phyloP scores from a whole-genome alignment of 2,888 invertebrate genomes.

The Griposia aprilina region DNA sequence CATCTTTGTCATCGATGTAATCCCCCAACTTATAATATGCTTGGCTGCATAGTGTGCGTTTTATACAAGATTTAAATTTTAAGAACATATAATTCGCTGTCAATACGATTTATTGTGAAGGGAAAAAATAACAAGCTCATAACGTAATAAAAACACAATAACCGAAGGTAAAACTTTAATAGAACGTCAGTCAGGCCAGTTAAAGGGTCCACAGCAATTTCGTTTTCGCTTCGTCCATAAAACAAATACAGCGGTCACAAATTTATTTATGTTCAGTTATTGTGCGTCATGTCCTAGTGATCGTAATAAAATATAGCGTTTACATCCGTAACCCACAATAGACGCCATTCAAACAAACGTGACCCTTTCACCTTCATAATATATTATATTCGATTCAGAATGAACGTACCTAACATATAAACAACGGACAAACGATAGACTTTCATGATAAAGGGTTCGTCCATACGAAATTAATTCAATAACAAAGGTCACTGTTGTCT shows the following conservation, averaged over 20 bases:
- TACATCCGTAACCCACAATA: slow-evolving; percentile 61
- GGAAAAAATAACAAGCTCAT: slow-evolving; percentile 22
- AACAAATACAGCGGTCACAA: slow-evolving; percentile 67
- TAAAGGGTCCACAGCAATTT: slow-evolving; percentile 51
- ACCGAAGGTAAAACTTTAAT: slow-evolving; percentile 46
- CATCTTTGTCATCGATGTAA: too few relatives aligned
- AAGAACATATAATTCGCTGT: slow-evolving; percentile 8
- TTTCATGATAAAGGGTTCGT: slow-evolving; percentile 81
- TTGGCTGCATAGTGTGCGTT: too few relatives aligned
- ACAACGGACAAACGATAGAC: slow-evolving; percentile 84
- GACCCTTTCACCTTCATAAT: slow-evolving; percentile 80
- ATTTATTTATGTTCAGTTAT: slow-evolving; percentile 73
- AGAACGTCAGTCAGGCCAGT: slow-evolving; percentile 36
- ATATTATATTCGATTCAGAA: slow-evolving; percentile 85
- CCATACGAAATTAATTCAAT: slow-evolving; percentile 85
- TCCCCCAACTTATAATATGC: too few relatives aligned
- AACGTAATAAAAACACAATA: slow-evolving; percentile 36
- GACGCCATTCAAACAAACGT: slow-evolving; percentile 73
- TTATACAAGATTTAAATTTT: too few relatives aligned
- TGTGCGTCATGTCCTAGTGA: slow-evolving; percentile 73
- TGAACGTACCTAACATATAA: slow-evolving; percentile 80
- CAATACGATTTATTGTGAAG: slow-evolving; percentile 11
- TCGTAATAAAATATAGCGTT: slow-evolving; percentile 74
- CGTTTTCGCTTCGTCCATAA: slow-evolving; percentile 58
- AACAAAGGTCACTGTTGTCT: slow-evolving; percentile 81